Evolutionary conservation across 2,797 vertebrate species (phyloP).

Genomic region (Danio kyathit): DNA sequence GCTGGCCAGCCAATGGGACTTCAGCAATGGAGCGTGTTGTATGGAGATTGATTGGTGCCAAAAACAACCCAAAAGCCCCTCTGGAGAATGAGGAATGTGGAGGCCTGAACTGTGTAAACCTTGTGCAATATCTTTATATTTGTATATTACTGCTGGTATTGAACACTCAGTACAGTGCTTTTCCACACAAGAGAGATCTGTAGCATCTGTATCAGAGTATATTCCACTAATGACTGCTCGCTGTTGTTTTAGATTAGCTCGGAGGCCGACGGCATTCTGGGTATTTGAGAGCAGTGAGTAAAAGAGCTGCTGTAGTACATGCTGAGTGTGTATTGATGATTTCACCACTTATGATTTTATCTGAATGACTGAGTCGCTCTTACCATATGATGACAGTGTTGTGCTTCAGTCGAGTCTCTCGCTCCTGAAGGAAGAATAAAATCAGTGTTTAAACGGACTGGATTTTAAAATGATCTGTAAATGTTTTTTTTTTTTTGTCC

Average conservation of each 20-base stretch:
- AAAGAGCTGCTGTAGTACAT: not conserved
- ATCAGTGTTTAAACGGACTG: not conserved
- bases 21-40: not conserved
- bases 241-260: not conserved
- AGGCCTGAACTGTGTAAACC: conserved; percentile 24
- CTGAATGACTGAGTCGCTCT: not conserved
- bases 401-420: not conserved
- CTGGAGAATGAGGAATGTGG: not conserved
- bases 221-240: not conserved
- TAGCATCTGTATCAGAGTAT: conserved; percentile 18
- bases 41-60: conserved; percentile 53
- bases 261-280: not conserved
- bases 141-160: conserved; percentile 37
- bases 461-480: conserved; percentile 21
- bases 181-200: conserved; percentile 15
- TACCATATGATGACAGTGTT: not conserved
- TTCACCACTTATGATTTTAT: not conserved
- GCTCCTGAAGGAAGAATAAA: conserved; percentile 12
- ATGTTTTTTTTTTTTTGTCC: not conserved
- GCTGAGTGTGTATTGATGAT: not conserved
- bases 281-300: conserved; percentile 11
- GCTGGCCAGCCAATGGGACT: conserved; percentile 44
- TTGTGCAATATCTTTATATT: conserved; percentile 40
- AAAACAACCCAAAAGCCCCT: conserved; percentile 41
- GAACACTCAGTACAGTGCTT: conserved; percentile 30